Base-by-base conservation (phyloP, 30 jellyfish, hydroid and myxozoan genomes). In the Haliclystus octoradiatus region DNA sequence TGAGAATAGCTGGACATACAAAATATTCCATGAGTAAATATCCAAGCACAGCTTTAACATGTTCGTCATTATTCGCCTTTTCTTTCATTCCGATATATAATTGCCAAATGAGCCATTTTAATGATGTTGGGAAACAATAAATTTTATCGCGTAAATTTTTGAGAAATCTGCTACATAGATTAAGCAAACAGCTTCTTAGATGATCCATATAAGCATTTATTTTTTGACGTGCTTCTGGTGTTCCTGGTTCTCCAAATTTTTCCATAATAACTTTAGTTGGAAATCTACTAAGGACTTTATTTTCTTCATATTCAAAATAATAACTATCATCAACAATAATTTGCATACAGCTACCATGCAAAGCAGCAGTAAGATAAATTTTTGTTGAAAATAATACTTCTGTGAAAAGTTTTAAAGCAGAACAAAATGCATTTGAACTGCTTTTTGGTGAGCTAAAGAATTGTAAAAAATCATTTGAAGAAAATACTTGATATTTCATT, bases 261-360 rank as follows among this genome's bases (percentile, higher is more conserved):
- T 87, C 93, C 49, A 83, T 61, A 32, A 73, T 72, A 33, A 66
- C 81, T 64, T 65, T 87, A 28, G 94, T 84, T 62, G 91, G 91
- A 9, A 79, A 66, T 35, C 97, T 71, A 66, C 79, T 66, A 23
- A 87, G 77, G 26, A 79, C 84, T 35, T 69, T 74, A 66, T 51
- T 72, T 66, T 76, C 85, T 34, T 87, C 94, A 33, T 71, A 53
- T 50, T 87, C 97, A 3, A 87, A 74, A 67, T 31, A 87, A 22
- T 79, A 47, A 9, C 81, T 40, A 75, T 87, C 97, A 69, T 87
- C 97, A 32, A 87, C 97, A 33, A 87, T 79, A 0, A 87, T 78
- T 57, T 87, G 97, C 97, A 87, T 87, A 14, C 78, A 89, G 28
- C 91, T 65, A 7, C 97, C 97, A 50, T 87, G 97, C 71, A 87